Conservation (phyloP, 2,113 vertebrate species). For the Cinclus cinclus region DNA sequence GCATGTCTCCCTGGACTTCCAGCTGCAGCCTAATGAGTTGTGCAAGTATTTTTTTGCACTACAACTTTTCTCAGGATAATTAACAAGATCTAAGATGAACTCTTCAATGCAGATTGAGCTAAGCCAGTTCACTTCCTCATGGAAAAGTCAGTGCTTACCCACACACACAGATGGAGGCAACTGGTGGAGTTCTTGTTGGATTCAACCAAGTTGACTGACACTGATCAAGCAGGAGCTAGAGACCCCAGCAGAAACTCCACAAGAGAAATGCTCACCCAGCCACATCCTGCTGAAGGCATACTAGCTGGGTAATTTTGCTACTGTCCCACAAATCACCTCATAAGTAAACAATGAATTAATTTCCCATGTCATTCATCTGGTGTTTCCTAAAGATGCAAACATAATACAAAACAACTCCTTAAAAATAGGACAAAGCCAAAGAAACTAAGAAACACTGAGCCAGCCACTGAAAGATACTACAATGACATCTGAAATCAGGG, state of each 20-base stretch:
- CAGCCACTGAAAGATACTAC: neutral
- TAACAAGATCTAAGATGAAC: slow-evolving; percentile 9
- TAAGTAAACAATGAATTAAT: neutral
- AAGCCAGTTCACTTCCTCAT: neutral
- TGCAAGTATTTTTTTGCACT: neutral
- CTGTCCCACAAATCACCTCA: neutral
- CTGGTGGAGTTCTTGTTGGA: neutral
- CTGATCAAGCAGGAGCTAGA: neutral
- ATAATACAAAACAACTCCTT: neutral
- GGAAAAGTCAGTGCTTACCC: neutral
- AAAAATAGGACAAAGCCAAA: neutral
- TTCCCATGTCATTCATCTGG: neutral
- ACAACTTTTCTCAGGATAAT: neutral
- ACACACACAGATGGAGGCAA: neutral
- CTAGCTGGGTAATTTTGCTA: neutral
- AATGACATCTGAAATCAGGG: neutral
- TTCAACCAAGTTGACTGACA: neutral
- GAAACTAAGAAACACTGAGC: neutral
- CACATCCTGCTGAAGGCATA: neutral
- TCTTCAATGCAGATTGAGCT: neutral
- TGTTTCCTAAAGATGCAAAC: neutral
- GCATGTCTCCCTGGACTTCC: neutral
- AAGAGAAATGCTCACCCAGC: neutral
- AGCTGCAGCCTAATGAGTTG: slow-evolving; percentile 10
- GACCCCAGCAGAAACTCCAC: neutral